Evolutionary conservation across 1,140 invertebrate species (phyloP).

Genomic region (Mya arenaria): DNA sequence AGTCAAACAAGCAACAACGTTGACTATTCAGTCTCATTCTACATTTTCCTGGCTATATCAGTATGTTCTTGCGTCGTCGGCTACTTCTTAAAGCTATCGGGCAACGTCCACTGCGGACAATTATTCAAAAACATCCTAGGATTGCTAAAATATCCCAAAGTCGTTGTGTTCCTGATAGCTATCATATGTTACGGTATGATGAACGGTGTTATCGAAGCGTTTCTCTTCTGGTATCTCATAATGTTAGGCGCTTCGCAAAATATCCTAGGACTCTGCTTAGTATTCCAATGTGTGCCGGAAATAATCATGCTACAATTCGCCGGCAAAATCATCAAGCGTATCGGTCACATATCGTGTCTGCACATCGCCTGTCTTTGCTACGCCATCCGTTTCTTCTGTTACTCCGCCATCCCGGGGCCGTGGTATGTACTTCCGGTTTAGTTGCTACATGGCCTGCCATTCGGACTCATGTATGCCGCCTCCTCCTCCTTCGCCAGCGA

Average conservation of each 20-base stretch:
- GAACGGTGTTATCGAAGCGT: constrained; percentile 94
- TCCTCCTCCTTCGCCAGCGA: constrained; percentile 94
- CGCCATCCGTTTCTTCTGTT: constrained; percentile 89
- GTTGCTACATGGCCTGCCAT: constrained; percentile 92
- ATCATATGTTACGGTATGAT: constrained; percentile 91
- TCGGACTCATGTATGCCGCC: constrained; percentile 93
- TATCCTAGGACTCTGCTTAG: constrained; percentile 90
- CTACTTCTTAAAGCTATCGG: constrained; percentile 61
- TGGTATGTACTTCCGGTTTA: constrained; percentile 90
- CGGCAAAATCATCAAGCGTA: constrained; percentile 89
- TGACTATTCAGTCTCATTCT: constrained; percentile 69
- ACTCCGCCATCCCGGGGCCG: constrained; percentile 90
- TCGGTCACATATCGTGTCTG: constrained; percentile 92
- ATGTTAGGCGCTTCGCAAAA: constrained; percentile 87
- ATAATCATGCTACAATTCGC: constrained; percentile 90
- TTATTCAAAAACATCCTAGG: constrained; percentile 63
- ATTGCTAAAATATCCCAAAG: constrained; percentile 58
- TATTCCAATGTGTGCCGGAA: constrained; percentile 92
- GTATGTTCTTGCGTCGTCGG: constrained; percentile 57
- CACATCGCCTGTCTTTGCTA: constrained; percentile 90
- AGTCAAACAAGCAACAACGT: constrained; percentile 42
- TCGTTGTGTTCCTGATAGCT: constrained; percentile 85
- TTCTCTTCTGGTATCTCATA: constrained; percentile 92
- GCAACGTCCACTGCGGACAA: constrained; percentile 60
- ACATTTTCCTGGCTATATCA: constrained; percentile 67